phyloP scores from a whole-genome alignment of 2,888 invertebrate species.

The Eupeodes latifasciatus region DNA sequence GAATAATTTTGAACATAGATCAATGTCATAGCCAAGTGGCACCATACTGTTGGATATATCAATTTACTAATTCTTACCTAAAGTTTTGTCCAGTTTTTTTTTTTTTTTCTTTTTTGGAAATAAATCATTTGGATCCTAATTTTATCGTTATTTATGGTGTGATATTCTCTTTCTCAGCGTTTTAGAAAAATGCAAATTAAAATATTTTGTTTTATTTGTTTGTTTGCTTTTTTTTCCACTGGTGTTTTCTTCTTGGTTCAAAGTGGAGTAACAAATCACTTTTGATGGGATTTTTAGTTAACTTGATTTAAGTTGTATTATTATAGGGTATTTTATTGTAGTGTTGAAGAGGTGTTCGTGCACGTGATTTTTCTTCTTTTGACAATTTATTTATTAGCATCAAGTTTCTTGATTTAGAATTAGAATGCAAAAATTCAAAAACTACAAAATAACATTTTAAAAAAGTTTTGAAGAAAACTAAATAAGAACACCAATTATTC shows the following conservation, averaged over 20 bases:
- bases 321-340: neutral
- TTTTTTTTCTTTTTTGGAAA: neutral
- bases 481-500: neutral
- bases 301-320: neutral
- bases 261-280: constrained; percentile 32
- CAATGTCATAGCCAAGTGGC: constrained; percentile 54
- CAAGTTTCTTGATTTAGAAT: neutral
- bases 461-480: too few species aligned
- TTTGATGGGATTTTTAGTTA: neutral
- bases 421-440: too few species aligned
- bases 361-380: neutral
- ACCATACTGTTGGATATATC: constrained; percentile 59
- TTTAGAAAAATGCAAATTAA: constrained; percentile 60
- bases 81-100: too few species aligned
- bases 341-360: neutral
- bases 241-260: neutral
- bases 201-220: constrained; percentile 44
- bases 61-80: constrained; percentile 43
- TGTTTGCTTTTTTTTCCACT: neutral
- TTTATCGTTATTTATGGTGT: constrained; percentile 69
- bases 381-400: constrained; percentile 5
- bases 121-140: constrained; percentile 52
- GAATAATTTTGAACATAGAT: constrained; percentile 52
- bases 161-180: constrained; percentile 60
- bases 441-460: too few species aligned